Conservation (phyloP, 2,888 invertebrate species). For the Megaustenia siamemsis region DNA sequence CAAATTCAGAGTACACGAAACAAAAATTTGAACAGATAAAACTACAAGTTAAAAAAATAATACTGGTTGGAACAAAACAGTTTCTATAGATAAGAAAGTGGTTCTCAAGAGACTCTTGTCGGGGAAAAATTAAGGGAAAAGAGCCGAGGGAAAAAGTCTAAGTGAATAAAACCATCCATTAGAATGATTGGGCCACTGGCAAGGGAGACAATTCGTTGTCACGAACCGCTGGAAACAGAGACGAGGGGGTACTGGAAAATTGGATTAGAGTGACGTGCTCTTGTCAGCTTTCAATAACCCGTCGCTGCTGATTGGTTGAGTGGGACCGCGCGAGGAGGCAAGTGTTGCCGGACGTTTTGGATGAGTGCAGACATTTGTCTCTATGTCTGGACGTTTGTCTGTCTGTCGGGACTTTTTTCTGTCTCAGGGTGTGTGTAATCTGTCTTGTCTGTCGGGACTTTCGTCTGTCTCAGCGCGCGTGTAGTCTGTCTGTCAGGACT, state of each 20-base stretch:
- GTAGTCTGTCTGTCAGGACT: too few relatives aligned
- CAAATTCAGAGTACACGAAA: not conserved
- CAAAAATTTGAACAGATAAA: not conserved
- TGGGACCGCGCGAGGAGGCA: too few relatives aligned
- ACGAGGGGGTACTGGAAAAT: slow-evolving; percentile 10
- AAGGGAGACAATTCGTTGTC: slow-evolving; percentile 25
- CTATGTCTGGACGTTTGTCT: not conserved
- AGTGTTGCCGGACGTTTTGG: too few relatives aligned
- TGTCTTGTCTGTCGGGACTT: too few relatives aligned
- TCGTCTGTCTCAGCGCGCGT: too few relatives aligned
- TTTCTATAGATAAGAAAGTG: not conserved
- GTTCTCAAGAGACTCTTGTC: not conserved
- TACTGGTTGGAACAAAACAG: not conserved
- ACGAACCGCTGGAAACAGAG: slow-evolving; percentile 42
- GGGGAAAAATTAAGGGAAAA: not conserved
- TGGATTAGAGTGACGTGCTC: slow-evolving; percentile 32
- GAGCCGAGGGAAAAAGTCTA: not conserved
- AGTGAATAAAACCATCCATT: slow-evolving; percentile 38
- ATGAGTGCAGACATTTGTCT: not conserved
- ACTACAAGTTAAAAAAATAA: not conserved
- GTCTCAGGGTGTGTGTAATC: too few relatives aligned
- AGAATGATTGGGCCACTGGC: slow-evolving; percentile 28
- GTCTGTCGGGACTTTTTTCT: not conserved
- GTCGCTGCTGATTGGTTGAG: not conserved
- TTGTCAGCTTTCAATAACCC: slow-evolving; percentile 24